Conservation (phyloP, 2,888 invertebrate species). For the Pterostichus niger region DNA sequence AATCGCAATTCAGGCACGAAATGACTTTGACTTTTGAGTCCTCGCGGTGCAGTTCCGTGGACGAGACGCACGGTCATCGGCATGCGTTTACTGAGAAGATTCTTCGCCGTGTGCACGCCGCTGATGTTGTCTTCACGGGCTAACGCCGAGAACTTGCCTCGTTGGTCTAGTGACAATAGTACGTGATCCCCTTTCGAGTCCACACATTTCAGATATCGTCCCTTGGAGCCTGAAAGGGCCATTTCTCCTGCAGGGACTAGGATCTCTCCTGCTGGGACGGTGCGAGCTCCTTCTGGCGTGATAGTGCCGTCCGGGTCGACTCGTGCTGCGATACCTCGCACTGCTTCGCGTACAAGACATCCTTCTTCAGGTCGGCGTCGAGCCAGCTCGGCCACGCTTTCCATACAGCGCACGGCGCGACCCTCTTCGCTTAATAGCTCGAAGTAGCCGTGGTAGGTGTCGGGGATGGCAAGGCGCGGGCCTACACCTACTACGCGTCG, state of each 20-base stretch:
- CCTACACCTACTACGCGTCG: slow-evolving; percentile 89
- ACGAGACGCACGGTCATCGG: slow-evolving; percentile 95
- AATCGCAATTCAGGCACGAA: slow-evolving; percentile 92
- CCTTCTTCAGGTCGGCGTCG: slow-evolving; percentile 86
- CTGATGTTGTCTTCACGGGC: slow-evolving; percentile 96
- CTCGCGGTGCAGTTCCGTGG: slow-evolving; percentile 92
- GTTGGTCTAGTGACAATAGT: slow-evolving; percentile 90
- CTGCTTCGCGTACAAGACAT: slow-evolving; percentile 89
- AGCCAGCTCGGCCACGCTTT: slow-evolving; percentile 91
- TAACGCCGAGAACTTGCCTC: slow-evolving; percentile 94
- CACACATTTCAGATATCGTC: slow-evolving; percentile 91
- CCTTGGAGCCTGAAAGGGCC: slow-evolving; percentile 83
- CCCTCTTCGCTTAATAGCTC: slow-evolving; percentile 97
- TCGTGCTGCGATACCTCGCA: slow-evolving; percentile 84
- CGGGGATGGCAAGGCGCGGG: slow-evolving; percentile 92
- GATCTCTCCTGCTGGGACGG: slow-evolving; percentile 90
- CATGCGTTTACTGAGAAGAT: slow-evolving; percentile 92
- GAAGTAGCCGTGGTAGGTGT: slow-evolving; percentile 94
- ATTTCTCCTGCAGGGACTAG: slow-evolving; percentile 89
- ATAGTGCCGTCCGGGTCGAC: slow-evolving; percentile 82
- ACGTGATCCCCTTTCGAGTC: slow-evolving; percentile 92
- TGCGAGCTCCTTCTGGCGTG: slow-evolving; percentile 85
- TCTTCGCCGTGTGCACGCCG: slow-evolving; percentile 95
- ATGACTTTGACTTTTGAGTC: slow-evolving; percentile 88
- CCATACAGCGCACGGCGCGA: slow-evolving; percentile 92